Evolutionary conservation across 2,888 invertebrate species (phyloP), one percentile per base, ranked within the genome.

Genomic region (Drosophila koepferae): DNA sequence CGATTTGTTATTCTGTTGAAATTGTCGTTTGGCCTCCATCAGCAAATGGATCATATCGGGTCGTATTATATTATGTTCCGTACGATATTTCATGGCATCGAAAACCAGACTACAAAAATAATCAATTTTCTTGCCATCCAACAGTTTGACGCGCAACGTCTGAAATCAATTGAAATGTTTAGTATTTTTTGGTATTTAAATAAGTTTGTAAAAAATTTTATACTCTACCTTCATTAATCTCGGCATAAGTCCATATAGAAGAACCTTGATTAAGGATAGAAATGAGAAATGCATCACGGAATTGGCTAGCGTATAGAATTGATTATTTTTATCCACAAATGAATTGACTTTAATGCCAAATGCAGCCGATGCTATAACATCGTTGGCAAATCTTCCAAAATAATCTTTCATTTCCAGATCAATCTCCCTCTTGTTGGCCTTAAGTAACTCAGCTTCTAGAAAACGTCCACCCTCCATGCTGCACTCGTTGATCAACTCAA

Each of bases 31-130:
- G 3, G 94, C 94, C 81, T 94, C 93, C 93, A 94, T 93, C 5
- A 95, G 84, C 20, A 95, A 85, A 72, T 95, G 93, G 18, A 95
- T 94, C 94, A 95, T 94, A 77, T 95, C 95, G 3, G 93, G 94
- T 10, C 95, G 92, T 10, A 93, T 56, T 14, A 94, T 94, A 8
- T 94, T 92, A 12, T 94, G 85, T 31, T 90, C 83, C 61, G 93
- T 91, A 1, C 95, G 92, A 34, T 94, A 90, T 41, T 89, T 88
- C 91, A 94, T 94, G 0, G 93, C 92, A 28, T 87, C 90, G 0
- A 92, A 66, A 0, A 94, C 93, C 1, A 94, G 66, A 20, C 83
- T 76, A 16, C 77, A 89, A 67, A 94, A 94, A 74, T 94, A 94
- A 0, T 89, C 63, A 0, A 77, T 81, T 0, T 89, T 81, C 1